Evolutionary conservation across 2,888 invertebrate genomes (phyloP).

Genomic region (Sipha maydis): DNA sequence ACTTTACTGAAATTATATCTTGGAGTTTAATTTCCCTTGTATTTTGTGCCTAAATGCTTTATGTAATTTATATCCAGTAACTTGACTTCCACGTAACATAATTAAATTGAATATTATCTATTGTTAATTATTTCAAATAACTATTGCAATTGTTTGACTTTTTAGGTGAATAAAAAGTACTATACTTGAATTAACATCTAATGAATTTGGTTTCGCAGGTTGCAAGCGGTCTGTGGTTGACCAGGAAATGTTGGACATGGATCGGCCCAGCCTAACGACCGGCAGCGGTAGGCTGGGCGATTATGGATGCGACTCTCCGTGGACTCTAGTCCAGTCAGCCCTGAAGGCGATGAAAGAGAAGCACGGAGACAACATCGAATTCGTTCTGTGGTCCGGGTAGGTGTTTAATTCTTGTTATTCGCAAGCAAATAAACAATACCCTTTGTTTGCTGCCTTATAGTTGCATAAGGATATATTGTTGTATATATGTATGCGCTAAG

Average conservation of each 20-base stretch:
- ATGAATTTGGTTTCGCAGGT: neutral
- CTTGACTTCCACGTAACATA: no score
- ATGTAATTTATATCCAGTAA: no score
- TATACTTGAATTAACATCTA: neutral
- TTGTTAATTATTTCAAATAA: no score
- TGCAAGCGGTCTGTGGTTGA: slow-evolving; percentile 27
- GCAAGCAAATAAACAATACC: neutral
- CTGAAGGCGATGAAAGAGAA: slow-evolving; percentile 86
- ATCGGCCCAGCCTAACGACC: slow-evolving; percentile 1
- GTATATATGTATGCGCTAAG: neutral
- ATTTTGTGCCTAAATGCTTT: no score
- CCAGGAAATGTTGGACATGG: slow-evolving; percentile 12
- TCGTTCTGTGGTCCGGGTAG: slow-evolving; percentile 95
- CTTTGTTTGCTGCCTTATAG: neutral
- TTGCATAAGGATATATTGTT: neutral
- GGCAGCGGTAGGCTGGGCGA: slow-evolving; percentile 69
- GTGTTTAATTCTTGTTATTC: slow-evolving; percentile 66
- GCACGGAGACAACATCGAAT: slow-evolving; percentile 88
- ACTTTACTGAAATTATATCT: no score
- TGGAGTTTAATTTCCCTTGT: no score
- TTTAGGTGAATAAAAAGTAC: no score
- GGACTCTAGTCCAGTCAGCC: slow-evolving; percentile 88
- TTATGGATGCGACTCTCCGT: slow-evolving; percentile 89
- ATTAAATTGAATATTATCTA: no score
- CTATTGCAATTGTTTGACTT: no score